Evolutionary conservation across 2,797 vertebrate species (phyloP), one percentile per base, ranked within the genome.

Genomic region (Danio albolineatus): DNA sequence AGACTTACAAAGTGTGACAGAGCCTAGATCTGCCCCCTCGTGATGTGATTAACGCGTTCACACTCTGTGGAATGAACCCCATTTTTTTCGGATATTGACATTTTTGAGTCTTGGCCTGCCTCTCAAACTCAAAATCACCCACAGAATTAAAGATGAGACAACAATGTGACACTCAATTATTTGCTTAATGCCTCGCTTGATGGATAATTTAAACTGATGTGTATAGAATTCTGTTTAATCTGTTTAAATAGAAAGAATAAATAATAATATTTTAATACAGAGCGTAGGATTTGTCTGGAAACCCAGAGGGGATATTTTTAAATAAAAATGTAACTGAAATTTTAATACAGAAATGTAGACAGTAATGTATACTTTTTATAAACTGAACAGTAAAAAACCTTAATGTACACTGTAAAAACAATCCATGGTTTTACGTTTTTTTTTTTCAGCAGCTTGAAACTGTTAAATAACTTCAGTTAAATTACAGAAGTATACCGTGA

Each of bases 1-100:
- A 83, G 78, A 82, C 72, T 86, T 81, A 83, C 81, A 82, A 76
- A 85, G 79, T 71, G 78, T 73, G 83, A 73, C 78, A 4, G 59
- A 71, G 62, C 53, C 61, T 43, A 64, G 73, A 61, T 74, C 72
- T 28, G 70, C 72, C 70, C 81, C 79, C 76, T 53, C 12, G 53
- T 57, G 67, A 85, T 74, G 80, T 65, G 81, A 86, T 84, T 86
- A 83, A 79, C 83, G 53, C 61, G 49, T 76, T 38, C 71, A 41
- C 71, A 79, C 59, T 73, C 57, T 38, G 66, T 57, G 67, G 72
- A 81, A 57, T 41, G 38, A 76, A 75, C 36, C 65, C 57, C 43
- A 39, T 59, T 83, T 81, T 80, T 59, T 21, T 79, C 73, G 10
- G 60, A 85, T 83, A 76, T 62, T 73, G 67, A 69, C 79, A 83